Evolutionary conservation across 2,113 vertebrate species (phyloP), one percentile per base, ranked within the genome.

Genomic region (Zapornia atra): DNA sequence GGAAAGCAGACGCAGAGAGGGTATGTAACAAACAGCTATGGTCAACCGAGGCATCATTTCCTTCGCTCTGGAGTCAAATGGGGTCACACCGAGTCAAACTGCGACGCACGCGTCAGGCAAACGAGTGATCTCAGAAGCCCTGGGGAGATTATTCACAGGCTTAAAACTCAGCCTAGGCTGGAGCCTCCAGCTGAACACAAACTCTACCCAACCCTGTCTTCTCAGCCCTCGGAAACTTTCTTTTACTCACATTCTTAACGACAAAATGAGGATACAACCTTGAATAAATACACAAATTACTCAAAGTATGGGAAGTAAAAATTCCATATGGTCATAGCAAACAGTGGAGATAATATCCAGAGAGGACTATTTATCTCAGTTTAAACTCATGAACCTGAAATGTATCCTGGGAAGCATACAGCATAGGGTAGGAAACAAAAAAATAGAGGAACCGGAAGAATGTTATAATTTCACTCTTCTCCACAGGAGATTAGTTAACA

Each of bases 111-210:
- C 46, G 7, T 88, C 57, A 40, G 80, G 85, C 26, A 2, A 21
- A 26, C 5, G 1, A 72, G 88, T 96, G 95, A 96, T 82, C 96
- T 94, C 96, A 97, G 96, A 92, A 88, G 86, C 95, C 92, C 96
- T 88, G 79, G 95, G 90, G 92, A 96, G 60, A 84, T 90, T 86
- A 86, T 80, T 94, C 92, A 78, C 6, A 24, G 56, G 33, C 42
- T 96, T 72, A 68, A 65, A 88, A 59, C 85, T 26, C 79, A 94
- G 92, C 72, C 73, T 75, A 88, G 83, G 72, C 90, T 92, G 73
- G 50, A 94, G 57, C 25, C 80, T 66, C 86, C 85, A 90, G 94
- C 90, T 71, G 90, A 93, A 57, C 82, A 69, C 66, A 81, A 48
- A 24, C 44, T 57, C 69, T 82, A 65, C 70, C 88, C 95, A 95